These are phyloP conservation scores for Rhopalosiphum nymphaeae DNA, from an alignment of 2,888 invertebrate genomes.

Conservation along the genomic window DNA sequence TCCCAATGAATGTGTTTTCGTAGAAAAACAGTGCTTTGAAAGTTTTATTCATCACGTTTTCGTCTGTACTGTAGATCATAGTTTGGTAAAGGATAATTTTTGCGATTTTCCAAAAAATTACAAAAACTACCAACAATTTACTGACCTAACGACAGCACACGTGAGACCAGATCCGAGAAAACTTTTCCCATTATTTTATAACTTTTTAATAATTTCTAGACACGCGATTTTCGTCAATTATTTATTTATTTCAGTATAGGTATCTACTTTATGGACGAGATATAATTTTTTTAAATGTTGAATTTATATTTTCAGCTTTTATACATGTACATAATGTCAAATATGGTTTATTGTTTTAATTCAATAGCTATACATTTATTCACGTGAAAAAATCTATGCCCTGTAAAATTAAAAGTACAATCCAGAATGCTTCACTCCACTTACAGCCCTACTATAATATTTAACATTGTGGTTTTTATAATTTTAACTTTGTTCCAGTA, in stretches of 20 bases:
- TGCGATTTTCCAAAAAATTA: not conserved
- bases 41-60: not conserved
- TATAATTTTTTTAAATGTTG: not conserved
- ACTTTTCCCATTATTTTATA: slow-evolving; percentile 9
- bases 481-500: not conserved
- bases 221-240: not conserved
- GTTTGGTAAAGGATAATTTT: not conserved
- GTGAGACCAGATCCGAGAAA: not conserved
- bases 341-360: not conserved
- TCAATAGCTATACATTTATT: not conserved
- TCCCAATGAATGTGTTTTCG: not conserved
- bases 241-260: not conserved
- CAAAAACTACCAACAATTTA: not conserved
- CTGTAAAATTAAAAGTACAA: not conserved
- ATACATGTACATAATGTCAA: not conserved
- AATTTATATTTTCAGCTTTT: not conserved
- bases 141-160: not conserved
- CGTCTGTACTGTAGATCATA: not conserved
- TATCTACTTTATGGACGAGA: not conserved
- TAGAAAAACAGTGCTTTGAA: not conserved
- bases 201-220: slow-evolving; percentile 7
- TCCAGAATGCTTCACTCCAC: not conserved
- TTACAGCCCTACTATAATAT: not conserved
- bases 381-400: not conserved
- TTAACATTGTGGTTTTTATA: not conserved